A percentile compares a stretch with the other conserved stretches of the same genome.
phyloP scores from a whole-genome alignment of 1,140 invertebrate species.

The Drosophila subpulchrella region DNA sequence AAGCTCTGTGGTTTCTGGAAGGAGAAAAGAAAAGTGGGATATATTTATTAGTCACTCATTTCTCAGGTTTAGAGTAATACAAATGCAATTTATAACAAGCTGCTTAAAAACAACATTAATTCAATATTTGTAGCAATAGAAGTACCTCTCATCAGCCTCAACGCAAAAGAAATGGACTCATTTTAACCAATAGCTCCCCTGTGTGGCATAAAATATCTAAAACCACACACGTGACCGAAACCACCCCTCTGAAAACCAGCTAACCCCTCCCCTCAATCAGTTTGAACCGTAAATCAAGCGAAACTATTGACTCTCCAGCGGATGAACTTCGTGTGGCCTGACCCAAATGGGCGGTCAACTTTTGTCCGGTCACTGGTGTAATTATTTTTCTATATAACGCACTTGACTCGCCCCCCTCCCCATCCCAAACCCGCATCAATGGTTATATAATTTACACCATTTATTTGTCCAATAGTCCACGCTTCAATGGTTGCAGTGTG shows the following conservation, averaged over 20 bases:
- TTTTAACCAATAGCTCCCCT: slow-evolving; percentile 26
- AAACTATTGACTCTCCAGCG: slow-evolving; percentile 32
- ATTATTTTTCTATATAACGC: slow-evolving; percentile 48
- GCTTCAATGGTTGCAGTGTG: slow-evolving; percentile 21
- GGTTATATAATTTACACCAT: slow-evolving; percentile 68
- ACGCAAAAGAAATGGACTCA: neutral
- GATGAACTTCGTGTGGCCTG: slow-evolving; percentile 42
- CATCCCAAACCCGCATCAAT: slow-evolving; percentile 33
- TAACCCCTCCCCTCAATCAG: neutral
- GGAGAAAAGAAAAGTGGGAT: neutral
- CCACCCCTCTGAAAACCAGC: slow-evolving; percentile 10
- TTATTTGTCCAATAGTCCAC: slow-evolving; percentile 65
- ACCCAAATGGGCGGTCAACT: slow-evolving; percentile 58
- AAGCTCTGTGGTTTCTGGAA: slow-evolving; percentile 77
- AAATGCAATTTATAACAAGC: neutral
- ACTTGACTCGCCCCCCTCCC: slow-evolving; percentile 31
- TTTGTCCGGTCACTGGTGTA: slow-evolving; percentile 55
- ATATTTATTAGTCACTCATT: neutral
- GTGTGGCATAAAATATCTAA: slow-evolving; percentile 47
- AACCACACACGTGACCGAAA: slow-evolving; percentile 43
- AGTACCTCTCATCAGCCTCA: neutral
- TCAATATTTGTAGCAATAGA: slow-evolving; percentile 23
- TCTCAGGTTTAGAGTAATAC: neutral
- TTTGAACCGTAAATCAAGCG: slow-evolving; percentile 43
- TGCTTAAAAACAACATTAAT: neutral